Evolutionary conservation across 2,888 invertebrate species (phyloP), one percentile per base, ranked within the genome.

Genomic region (Aphelenchoides bicaudatus): DNA sequence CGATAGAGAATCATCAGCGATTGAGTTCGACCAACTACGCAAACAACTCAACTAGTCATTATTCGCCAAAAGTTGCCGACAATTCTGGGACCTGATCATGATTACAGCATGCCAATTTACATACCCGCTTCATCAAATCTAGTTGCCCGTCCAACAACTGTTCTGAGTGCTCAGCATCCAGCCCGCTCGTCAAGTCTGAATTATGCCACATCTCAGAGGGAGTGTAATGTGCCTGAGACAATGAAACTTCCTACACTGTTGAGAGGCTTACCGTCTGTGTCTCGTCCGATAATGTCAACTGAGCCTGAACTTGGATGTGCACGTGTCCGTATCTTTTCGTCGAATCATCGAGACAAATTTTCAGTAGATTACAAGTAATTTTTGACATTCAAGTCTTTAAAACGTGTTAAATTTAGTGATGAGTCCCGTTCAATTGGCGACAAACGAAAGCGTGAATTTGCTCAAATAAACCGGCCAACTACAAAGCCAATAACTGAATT

Each of bases 181-280:
- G n/a, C n/a, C n/a, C 31, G 52, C 10, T 21, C 52, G 2, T 23
- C 52, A 23, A 28, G 38, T 6, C 37, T 51, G 10, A 34, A 16
- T 19, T 51, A 51, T 19, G 52, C 52, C 13, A 51, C 52, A 19
- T 34, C 37, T 29, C 52, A 51, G 3, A n/a, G 52, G 34, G n/a
- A n/a, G n/a, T 34, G 19, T 19, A 39, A 37, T 6, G 10, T 51
- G 1, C 52, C 52, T 10, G 52, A 38, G 6, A 51, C 52, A 2
- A 38, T 51, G 52, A 51, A 51, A 4, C 38, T 51, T 3, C 52
- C 52, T n/a, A n/a, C n/a, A n/a, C n/a, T n/a, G n/a, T n/a, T n/a
- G n/a, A n/a, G n/a, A n/a, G n/a, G n/a, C n/a, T n/a, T n/a, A n/a
- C n/a, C n/a, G n/a, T n/a, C n/a, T n/a, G n/a, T n/a, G n/a, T n/a